Percentiles rank a stretch among this genome's conserved stretches.
Evolutionary conservation across 2,888 invertebrate genomes (phyloP).

Genomic region (Lepidonotus clava): DNA sequence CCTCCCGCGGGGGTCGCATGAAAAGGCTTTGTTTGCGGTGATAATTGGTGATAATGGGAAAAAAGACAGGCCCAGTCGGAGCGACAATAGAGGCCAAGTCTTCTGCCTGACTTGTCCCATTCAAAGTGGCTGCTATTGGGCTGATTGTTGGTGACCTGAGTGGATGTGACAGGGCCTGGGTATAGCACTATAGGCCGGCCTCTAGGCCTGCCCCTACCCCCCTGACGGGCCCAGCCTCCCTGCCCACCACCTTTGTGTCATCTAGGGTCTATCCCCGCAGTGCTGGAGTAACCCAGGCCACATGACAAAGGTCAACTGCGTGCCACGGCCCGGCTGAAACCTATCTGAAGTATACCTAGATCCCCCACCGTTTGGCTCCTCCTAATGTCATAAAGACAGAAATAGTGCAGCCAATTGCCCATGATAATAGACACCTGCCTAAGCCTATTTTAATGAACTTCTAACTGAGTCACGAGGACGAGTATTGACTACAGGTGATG

Average conservation of each 20-base stretch:
- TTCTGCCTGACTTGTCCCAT: conserved; percentile 39
- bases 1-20: conserved; percentile 1
- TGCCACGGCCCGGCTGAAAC: neutral
- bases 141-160: conserved; percentile 32
- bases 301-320: neutral
- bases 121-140: conserved; percentile 7
- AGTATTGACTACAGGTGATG: too few species aligned
- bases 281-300: neutral
- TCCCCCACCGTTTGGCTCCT: too few species aligned
- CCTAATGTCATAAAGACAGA: too few species aligned
- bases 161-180: conserved; percentile 34
- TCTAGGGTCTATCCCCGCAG: conserved; percentile 13
- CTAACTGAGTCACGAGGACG: too few species aligned
- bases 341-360: neutral
- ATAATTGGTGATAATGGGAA: conserved; percentile 52
- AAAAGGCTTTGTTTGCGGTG: conserved; percentile 50
- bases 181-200: conserved; percentile 36
- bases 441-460: too few species aligned
- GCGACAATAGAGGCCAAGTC: conserved; percentile 47
- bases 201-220: neutral
- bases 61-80: conserved; percentile 36
- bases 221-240: neutral
- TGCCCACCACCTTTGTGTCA: neutral
- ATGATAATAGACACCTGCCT: too few species aligned
- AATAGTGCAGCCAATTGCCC: too few species aligned